These are phyloP conservation scores for Escarpia spicata DNA, from an alignment of 2,888 invertebrate species.

Conservation along the genomic window DNA sequence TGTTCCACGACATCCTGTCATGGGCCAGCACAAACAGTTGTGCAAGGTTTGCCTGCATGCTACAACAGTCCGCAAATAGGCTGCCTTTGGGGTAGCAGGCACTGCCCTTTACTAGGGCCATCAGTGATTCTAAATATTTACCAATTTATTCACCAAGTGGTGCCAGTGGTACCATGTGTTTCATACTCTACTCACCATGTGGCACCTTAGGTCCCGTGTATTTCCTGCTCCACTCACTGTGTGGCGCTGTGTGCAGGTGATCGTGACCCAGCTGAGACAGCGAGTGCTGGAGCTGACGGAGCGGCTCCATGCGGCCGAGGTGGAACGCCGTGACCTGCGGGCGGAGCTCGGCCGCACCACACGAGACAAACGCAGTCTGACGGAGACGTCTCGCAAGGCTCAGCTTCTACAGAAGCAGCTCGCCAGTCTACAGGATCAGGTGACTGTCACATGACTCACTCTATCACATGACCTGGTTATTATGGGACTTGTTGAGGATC, in stretches of 20 bases:
- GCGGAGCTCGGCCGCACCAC: slow-evolving; percentile 49
- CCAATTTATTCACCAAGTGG: too few species aligned
- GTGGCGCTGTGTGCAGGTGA: slow-evolving; percentile 34
- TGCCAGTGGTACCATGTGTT: background rate
- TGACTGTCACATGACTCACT: slow-evolving; percentile 6
- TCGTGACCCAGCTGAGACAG: slow-evolving; percentile 47
- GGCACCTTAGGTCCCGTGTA: background rate
- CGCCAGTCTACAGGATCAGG: slow-evolving; percentile 27
- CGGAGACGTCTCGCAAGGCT: slow-evolving; percentile 23
- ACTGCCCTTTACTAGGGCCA: too few species aligned
- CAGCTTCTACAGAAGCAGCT: slow-evolving; percentile 24
- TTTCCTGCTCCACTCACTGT: background rate
- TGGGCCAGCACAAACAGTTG: too few species aligned
- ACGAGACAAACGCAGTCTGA: slow-evolving; percentile 42
- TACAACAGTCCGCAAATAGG: too few species aligned
- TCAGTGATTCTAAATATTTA: too few species aligned
- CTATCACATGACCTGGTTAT: background rate
- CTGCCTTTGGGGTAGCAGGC: too few species aligned
- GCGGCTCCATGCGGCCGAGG: slow-evolving; percentile 56
- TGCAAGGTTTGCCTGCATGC: too few species aligned
- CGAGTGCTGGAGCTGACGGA: slow-evolving; percentile 59
- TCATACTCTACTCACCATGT: background rate
- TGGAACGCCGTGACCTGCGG: slow-evolving; percentile 54
- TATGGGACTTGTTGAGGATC: background rate
- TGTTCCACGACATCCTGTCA: too few species aligned